Percentiles rank a stretch among this genome's conserved stretches.
phyloP scores from a whole-genome alignment of 2,113 vertebrate species.

The Actenoides lindsayi region DNA sequence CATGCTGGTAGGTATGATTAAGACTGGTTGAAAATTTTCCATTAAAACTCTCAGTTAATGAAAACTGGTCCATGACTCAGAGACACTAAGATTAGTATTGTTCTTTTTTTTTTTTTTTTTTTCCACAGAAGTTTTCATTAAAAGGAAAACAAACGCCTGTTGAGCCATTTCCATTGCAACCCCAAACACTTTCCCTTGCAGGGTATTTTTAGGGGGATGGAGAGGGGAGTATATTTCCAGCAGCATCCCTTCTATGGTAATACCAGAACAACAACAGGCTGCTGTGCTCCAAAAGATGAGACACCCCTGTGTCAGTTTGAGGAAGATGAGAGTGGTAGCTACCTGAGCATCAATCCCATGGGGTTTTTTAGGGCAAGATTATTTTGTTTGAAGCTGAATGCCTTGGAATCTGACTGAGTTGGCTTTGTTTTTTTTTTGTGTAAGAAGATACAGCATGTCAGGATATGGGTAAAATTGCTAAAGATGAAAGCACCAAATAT shows the following conservation, averaged over 20 bases:
- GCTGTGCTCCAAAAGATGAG: background rate
- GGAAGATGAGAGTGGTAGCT: background rate
- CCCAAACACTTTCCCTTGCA: background rate
- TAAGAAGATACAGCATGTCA: background rate
- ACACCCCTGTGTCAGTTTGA: background rate
- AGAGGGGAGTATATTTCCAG: background rate
- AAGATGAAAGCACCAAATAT: background rate
- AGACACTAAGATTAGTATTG: background rate
- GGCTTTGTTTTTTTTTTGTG: background rate
- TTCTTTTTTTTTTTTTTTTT: background rate
- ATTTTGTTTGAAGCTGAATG: background rate
- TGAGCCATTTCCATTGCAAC: background rate
- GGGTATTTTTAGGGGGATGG: background rate
- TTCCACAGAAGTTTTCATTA: background rate
- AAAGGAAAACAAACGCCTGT: background rate
- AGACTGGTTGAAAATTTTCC: conserved; percentile 49
- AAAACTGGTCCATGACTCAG: conserved; percentile 35
- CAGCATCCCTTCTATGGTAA: background rate
- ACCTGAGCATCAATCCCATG: background rate
- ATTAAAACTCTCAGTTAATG: conserved; percentile 24
- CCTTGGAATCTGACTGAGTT: background rate
- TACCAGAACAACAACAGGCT: background rate
- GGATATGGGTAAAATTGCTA: background rate
- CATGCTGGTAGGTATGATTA: conserved; percentile 52
- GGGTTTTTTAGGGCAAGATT: background rate